phyloP scores from a whole-genome alignment of 2,888 invertebrate species.

The Phengaris arion region DNA sequence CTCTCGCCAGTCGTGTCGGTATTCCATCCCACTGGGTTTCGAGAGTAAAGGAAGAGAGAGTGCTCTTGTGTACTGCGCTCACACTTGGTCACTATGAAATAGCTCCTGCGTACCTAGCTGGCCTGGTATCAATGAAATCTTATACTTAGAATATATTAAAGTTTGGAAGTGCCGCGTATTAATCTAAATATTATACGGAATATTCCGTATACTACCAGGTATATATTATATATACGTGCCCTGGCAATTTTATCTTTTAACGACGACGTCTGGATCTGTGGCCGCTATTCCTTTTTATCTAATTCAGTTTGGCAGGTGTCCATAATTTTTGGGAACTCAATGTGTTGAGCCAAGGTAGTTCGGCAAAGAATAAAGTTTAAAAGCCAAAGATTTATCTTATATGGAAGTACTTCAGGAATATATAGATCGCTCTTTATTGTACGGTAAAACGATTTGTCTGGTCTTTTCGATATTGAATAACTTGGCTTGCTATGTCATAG shows the following conservation, averaged over 20 bases:
- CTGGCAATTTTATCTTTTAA: constrained; percentile 22
- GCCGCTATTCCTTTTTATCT: constrained; percentile 27
- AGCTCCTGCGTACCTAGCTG: no score
- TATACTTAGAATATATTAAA: neutral
- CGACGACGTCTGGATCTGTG: constrained; percentile 28
- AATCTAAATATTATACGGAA: constrained; percentile 24
- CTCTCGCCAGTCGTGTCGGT: no score
- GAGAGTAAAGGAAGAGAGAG: no score
- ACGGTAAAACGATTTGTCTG: constrained; percentile 12
- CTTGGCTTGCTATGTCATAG: neutral
- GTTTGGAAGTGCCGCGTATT: neutral
- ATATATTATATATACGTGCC: neutral
- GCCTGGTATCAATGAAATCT: no score
- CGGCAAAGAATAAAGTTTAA: constrained; percentile 29
- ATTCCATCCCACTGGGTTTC: no score
- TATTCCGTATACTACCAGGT: neutral
- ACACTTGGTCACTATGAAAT: no score
- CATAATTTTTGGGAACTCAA: constrained; percentile 27
- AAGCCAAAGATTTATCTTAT: constrained; percentile 23
- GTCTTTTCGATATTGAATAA: neutral
- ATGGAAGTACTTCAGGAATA: constrained; percentile 18
- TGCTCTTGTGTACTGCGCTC: no score
- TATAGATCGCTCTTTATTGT: constrained; percentile 3
- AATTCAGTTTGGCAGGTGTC: constrained; percentile 31
- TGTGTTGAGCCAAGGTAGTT: constrained; percentile 30